Evolutionary conservation across 2,113 vertebrate genomes (phyloP), one percentile per base, ranked within the genome.

Genomic region (Andinoacara biseriatus): DNA sequence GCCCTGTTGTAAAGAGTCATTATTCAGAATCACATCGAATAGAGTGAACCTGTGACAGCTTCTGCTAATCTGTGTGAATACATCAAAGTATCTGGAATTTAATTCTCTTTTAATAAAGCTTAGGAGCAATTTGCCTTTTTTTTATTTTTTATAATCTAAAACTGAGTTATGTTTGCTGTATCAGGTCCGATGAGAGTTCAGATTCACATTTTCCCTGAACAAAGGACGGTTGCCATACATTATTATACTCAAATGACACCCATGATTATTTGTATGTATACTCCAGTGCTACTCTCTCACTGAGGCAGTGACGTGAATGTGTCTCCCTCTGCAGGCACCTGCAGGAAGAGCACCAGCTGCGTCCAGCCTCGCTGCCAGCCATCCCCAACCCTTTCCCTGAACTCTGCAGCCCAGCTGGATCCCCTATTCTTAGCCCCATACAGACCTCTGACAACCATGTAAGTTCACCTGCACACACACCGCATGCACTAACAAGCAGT

Each of bases 301-400:
- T 58, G 13, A 10, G 18, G 26, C 33, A 10, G 7, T 24, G 7
- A 78, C 67, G 15, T 24, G 4, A 79, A 31, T 77, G 74, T 90
- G 83, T 94, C 92, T 77, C 91, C 90, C 90, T 88, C 90, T 94
- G 2, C 91, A 99, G 98, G 93, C 96, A 96, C 58, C 95, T 98
- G 69, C 97, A 97, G 91, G 97, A 97, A 88, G 97, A 97, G 84
- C 97, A 97, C 13, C 96, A 96, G 74, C 96, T 97, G 62, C 95
- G 96, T 86, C 98, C 97, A 0, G 97, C 97, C 0, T 99, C 98
- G 11, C 93, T 99, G 93, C 98, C 98, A 0, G 97, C 98, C 84
- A 99, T 99, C 87, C 97, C 97, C 60, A 99, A 99, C 89, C 98
- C 98, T 3, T 99, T 99, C 87, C 98, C 98, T 10, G 98, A 99